Evolutionary conservation across 1,140 invertebrate species (phyloP).

Genomic region (Lucilia sericata): DNA sequence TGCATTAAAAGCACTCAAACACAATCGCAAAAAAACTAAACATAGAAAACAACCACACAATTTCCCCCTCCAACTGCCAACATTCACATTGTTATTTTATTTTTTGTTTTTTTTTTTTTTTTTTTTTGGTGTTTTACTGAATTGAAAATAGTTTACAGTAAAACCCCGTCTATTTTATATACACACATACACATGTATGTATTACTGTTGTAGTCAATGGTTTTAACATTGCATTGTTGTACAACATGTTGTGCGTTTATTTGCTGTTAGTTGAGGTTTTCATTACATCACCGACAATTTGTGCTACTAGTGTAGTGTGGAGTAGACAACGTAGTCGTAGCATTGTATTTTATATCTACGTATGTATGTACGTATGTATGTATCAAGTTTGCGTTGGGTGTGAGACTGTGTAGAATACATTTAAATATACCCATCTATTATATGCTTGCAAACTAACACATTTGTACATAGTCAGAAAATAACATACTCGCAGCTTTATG

Average conservation of each 20-base stretch:
- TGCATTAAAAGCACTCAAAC: no score
- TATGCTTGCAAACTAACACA: no score
- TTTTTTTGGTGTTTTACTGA: neutral
- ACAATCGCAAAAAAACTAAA: neutral
- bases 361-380: neutral
- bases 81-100: neutral
- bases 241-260: constrained; percentile 22
- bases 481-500: neutral
- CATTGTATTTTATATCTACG: neutral
- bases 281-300: constrained; percentile 14
- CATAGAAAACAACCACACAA: neutral
- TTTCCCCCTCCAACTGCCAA: neutral
- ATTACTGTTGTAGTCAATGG: neutral
- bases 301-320: neutral
- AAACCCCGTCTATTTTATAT: neutral
- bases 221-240: constrained; percentile 6
- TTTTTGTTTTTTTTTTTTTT: neutral
- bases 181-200: neutral
- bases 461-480: no score
- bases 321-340: neutral
- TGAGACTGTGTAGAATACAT: neutral
- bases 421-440: neutral
- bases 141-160: neutral
- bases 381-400: no score
- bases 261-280: constrained; percentile 23